A percentile compares a stretch with the other conserved stretches of the same genome.
Evolutionary conservation across 30 jellyfish, hydroid and myxozoan genomes (phyloP).

Genomic region (Nemopilema nomurai): DNA sequence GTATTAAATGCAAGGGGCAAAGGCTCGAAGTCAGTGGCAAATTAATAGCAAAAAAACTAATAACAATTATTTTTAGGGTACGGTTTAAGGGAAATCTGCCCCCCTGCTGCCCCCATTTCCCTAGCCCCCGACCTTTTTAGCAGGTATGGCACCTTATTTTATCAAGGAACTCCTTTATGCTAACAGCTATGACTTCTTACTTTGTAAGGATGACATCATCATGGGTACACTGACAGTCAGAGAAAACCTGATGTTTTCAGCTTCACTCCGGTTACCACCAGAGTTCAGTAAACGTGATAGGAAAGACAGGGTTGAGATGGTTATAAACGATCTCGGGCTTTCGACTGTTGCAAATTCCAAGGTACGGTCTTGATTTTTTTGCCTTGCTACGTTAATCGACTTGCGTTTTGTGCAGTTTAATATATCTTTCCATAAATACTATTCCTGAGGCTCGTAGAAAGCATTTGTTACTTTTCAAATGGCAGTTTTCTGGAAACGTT

Average conservation of each 20-base stretch:
- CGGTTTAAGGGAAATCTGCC: no score
- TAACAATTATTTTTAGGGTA: no score
- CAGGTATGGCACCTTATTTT: no score
- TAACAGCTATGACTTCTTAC: no score
- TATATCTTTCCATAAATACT: not conserved
- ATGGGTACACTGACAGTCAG: slow-evolving; percentile 98
- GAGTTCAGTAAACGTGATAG: slow-evolving; percentile 53
- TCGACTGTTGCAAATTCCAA: slow-evolving; percentile 71
- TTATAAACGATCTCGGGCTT: slow-evolving; percentile 84
- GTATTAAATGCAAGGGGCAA: no score
- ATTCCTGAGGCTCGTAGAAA: no score
- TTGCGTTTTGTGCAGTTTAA: not conserved
- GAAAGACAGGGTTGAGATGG: slow-evolving; percentile 75
- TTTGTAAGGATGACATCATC: slow-evolving; percentile 87
- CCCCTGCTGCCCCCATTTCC: not conserved
- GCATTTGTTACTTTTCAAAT: no score
- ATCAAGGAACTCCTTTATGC: no score
- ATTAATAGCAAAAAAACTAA: no score
- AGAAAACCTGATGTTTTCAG: slow-evolving; percentile 92
- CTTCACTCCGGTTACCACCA: slow-evolving; percentile 87
- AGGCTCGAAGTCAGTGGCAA: no score
- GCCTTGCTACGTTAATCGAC: not conserved
- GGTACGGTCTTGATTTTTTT: slow-evolving; percentile 34
- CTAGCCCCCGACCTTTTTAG: not conserved
- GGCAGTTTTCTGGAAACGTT: no score